A percentile compares a stretch with the other conserved stretches of the same genome.
phyloP scores from a whole-genome alignment of 2,797 vertebrate genomes.

The Phalloptychus januarius region DNA sequence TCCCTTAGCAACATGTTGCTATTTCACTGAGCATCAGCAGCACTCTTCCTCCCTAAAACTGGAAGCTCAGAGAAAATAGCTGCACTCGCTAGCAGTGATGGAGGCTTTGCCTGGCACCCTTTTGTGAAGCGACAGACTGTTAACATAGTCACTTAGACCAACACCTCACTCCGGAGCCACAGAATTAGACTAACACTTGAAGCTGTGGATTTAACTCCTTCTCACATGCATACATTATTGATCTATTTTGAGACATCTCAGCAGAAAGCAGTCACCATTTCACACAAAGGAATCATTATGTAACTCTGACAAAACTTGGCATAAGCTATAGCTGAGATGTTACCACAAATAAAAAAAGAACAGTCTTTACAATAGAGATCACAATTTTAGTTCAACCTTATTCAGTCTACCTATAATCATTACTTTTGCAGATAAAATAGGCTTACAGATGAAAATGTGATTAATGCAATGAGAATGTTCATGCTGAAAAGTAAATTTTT shows the following conservation, averaged over 20 bases:
- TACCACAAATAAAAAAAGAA: background rate
- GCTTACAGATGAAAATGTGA: background rate
- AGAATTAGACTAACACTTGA: constrained; percentile 63
- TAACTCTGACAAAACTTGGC: constrained; percentile 22
- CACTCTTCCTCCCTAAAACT: constrained; percentile 11
- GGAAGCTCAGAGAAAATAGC: constrained; percentile 34
- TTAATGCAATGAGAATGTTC: background rate
- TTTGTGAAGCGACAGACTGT: constrained; percentile 55
- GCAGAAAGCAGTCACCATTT: constrained; percentile 4
- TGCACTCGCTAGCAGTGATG: constrained; percentile 20
- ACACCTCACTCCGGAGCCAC: constrained; percentile 60
- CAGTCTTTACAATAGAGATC: background rate
- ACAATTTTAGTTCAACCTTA: background rate
- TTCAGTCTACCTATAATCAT: background rate
- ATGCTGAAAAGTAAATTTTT: background rate
- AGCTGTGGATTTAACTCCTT: constrained; percentile 32
- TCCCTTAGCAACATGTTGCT: constrained; percentile 28
- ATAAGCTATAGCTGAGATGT: constrained; percentile 1
- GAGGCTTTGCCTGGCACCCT: constrained; percentile 49
- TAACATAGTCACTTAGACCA: constrained; percentile 61
- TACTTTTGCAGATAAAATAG: background rate
- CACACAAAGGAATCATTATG: constrained; percentile 15
- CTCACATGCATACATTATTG: constrained; percentile 42
- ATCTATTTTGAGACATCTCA: constrained; percentile 37
- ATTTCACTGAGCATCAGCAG: constrained; percentile 51